A percentile compares a stretch with the other conserved stretches of the same genome.
These are phyloP conservation scores for Pristionchus arcanus DNA, from an alignment of 2,888 invertebrate species.

Conservation along the genomic window DNA sequence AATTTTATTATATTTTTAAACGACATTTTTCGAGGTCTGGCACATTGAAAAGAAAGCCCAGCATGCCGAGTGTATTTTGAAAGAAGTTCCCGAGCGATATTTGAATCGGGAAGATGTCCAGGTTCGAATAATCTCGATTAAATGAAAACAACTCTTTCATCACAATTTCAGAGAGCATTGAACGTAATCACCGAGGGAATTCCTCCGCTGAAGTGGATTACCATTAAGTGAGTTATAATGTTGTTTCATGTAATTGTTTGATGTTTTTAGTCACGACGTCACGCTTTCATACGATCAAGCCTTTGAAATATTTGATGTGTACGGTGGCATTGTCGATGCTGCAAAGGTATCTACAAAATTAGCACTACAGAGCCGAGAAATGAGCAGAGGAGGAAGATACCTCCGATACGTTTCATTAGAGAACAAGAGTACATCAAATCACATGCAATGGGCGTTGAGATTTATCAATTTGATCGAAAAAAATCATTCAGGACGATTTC, in stretches of 20 bases:
- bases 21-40: not conserved
- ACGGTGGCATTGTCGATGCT: too few species aligned
- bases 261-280: not conserved
- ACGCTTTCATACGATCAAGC: too few species aligned
- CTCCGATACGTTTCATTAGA: too few species aligned
- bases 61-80: not conserved
- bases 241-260: not conserved
- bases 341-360: too few species aligned
- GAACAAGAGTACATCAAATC: too few species aligned
- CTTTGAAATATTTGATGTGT: too few species aligned
- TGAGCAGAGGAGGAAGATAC: too few species aligned
- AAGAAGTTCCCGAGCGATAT: not conserved
- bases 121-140: not conserved
- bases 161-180: not conserved
- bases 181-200: not conserved
- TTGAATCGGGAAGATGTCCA: not conserved
- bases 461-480: too few species aligned
- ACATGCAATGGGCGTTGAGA: too few species aligned
- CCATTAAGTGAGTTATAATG: not conserved
- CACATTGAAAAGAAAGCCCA: not conserved
- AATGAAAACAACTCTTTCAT: not conserved
- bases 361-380: too few species aligned
- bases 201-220: not conserved
- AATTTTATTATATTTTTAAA: too few species aligned
- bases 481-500: not conserved